Percentiles rank a stretch among this genome's conserved stretches.
These are phyloP conservation scores for Acropora tenuis DNA, from an alignment of 64 coral and sea anemone species.

Conservation along the genomic window DNA sequence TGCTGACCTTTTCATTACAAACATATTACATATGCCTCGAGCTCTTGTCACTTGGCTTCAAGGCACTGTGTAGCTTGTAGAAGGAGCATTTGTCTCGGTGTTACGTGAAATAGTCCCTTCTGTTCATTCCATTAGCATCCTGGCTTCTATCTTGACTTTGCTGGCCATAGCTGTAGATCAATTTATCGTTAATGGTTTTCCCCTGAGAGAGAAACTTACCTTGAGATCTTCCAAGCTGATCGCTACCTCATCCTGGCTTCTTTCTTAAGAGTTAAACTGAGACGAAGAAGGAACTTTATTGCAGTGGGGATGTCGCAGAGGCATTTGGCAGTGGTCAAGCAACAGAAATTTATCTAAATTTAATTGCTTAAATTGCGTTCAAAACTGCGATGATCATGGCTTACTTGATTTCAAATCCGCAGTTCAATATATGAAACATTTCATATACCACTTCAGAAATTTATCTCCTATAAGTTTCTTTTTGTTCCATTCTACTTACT, in stretches of 20 bases:
- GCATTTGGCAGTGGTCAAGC: conserved; percentile 25
- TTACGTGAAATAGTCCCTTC: conserved; percentile 57
- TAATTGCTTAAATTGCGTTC: too few relatives aligned
- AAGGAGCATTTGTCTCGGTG: conserved; percentile 14
- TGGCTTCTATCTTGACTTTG: conserved; percentile 43
- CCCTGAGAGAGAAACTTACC: conserved; percentile 26
- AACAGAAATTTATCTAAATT: conserved; percentile 13
- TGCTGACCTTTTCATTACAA: conserved; percentile 49
- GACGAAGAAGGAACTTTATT: not conserved
- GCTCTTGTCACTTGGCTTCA: conserved; percentile 25
- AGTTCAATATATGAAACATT: too few relatives aligned
- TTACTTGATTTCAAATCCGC: too few relatives aligned
- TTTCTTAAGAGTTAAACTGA: not conserved
- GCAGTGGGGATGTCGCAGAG: not conserved
- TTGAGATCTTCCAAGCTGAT: conserved; percentile 10
- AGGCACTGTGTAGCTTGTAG: conserved; percentile 30
- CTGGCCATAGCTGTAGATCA: conserved; percentile 24
- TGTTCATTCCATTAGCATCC: conserved; percentile 31
- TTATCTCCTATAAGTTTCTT: conserved; percentile 34
- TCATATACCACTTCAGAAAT: not conserved
- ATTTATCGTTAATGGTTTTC: conserved; percentile 31
- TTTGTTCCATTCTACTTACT: conserved; percentile 38
- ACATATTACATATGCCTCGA: conserved; percentile 45
- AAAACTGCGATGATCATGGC: too few relatives aligned
- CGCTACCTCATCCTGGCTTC: conserved; percentile 29